These are phyloP conservation scores for Platanista minor DNA, from an alignment of 2,113 vertebrate species.

Conservation along the genomic window DNA sequence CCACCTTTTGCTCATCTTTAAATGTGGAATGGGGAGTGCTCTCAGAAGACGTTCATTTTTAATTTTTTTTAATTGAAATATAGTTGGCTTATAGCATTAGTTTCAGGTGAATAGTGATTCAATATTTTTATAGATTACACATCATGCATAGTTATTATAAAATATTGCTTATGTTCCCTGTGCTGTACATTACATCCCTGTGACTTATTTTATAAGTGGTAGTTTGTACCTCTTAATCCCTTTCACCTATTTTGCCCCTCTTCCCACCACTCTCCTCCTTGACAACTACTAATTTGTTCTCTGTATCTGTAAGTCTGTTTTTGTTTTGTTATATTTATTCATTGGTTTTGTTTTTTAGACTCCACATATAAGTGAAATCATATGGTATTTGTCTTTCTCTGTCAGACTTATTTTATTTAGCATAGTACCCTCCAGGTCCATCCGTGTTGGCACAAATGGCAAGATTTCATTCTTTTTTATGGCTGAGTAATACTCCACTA, in stretches of 20 bases:
- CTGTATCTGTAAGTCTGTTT: not conserved
- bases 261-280: no score
- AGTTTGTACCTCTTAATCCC: not conserved
- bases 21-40: not conserved
- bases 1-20: not conserved
- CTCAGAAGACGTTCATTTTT: not conserved
- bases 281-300: not conserved
- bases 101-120: not conserved
- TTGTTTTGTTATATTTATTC: not conserved
- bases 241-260: not conserved
- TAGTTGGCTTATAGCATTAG: not conserved
- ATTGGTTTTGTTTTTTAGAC: not conserved
- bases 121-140: not conserved
- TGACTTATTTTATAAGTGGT: not conserved
- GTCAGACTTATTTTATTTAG: not conserved
- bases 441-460: not conserved
- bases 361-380: not conserved
- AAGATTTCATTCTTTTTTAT: not conserved
- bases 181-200: not conserved
- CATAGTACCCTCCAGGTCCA: not conserved
- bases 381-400: not conserved
- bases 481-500: not conserved
- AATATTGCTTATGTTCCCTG: not conserved
- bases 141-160: not conserved
- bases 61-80: not conserved